These are phyloP conservation scores for Oxytorus armatus DNA, from an alignment of 2,888 invertebrate genomes.

Conservation along the genomic window DNA sequence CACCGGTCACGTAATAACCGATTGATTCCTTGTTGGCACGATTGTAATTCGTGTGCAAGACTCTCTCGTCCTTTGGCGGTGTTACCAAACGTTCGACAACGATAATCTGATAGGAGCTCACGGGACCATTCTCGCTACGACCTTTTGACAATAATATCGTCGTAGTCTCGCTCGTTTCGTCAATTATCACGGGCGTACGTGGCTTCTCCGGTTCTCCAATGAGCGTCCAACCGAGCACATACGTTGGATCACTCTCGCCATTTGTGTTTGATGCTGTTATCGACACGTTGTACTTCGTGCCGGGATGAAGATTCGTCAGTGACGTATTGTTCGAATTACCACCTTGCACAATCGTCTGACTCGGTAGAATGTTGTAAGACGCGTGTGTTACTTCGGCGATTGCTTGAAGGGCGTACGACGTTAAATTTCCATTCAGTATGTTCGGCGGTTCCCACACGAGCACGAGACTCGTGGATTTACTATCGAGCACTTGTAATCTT, in stretches of 20 bases:
- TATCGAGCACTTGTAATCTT: constrained; percentile 85
- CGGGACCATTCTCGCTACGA: constrained; percentile 91
- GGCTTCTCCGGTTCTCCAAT: constrained; percentile 90
- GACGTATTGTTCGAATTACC: constrained; percentile 79
- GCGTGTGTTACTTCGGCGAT: constrained; percentile 78
- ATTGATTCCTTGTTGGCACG: constrained; percentile 89
- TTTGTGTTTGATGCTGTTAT: constrained; percentile 88
- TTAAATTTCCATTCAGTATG: constrained; percentile 85
- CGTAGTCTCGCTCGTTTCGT: constrained; percentile 87
- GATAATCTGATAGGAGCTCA: constrained; percentile 90
- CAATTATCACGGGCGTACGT: constrained; percentile 88
- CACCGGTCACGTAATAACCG: constrained; percentile 93
- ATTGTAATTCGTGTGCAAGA: constrained; percentile 86
- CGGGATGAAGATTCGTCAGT: constrained; percentile 88
- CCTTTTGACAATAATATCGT: constrained; percentile 89
- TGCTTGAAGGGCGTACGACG: constrained; percentile 83
- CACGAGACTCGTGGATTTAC: constrained; percentile 84
- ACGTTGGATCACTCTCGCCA: constrained; percentile 87
- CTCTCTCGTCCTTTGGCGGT: constrained; percentile 87
- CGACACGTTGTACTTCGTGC: constrained; percentile 91
- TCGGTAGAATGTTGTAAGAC: constrained; percentile 74
- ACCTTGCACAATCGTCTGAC: constrained; percentile 79
- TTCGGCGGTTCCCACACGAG: constrained; percentile 85
- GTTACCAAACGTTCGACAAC: constrained; percentile 89
- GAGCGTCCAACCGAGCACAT: constrained; percentile 88